These are phyloP conservation scores for Eupithecia dodoneata DNA, from an alignment of 2,888 invertebrate genomes.

Conservation along the genomic window DNA sequence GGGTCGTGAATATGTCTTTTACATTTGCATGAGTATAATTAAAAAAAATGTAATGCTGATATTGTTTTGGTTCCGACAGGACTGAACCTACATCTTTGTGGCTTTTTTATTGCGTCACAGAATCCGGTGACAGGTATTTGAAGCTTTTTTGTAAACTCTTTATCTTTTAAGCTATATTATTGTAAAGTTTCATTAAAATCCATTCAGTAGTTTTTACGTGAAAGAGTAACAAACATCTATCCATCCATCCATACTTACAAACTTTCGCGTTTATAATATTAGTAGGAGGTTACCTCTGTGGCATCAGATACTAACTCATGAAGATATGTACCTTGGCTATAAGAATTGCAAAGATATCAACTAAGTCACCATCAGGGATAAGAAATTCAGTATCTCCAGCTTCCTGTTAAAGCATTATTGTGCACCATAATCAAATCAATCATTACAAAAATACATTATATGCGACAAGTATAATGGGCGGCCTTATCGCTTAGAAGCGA, in stretches of 20 bases:
- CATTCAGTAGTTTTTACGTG: too few species aligned
- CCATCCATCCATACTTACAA: too few species aligned
- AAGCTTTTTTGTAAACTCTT: not conserved
- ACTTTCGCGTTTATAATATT: too few species aligned
- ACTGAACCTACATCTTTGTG: not conserved
- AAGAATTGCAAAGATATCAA: constrained; percentile 10
- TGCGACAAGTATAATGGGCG: too few species aligned
- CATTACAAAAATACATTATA: too few species aligned
- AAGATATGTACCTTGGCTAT: not conserved
- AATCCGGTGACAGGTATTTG: not conserved
- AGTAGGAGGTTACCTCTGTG: too few species aligned
- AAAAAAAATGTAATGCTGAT: not conserved
- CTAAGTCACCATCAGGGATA: constrained; percentile 13
- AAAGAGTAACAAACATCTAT: too few species aligned
- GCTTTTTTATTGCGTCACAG: not conserved
- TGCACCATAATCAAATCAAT: too few species aligned
- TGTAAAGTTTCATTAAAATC: too few species aligned
- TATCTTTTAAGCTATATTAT: not conserved
- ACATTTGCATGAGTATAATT: too few species aligned
- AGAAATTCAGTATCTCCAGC: constrained; percentile 27
- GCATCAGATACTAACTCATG: too few species aligned
- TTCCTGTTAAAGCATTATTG: constrained; percentile 27
- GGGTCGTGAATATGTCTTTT: not conserved
- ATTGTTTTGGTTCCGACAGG: not conserved
- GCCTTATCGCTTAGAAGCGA: too few species aligned